Evolutionary conservation across 1,140 invertebrate genomes (phyloP).

Genomic region (Yoshiicerus persimilis): DNA sequence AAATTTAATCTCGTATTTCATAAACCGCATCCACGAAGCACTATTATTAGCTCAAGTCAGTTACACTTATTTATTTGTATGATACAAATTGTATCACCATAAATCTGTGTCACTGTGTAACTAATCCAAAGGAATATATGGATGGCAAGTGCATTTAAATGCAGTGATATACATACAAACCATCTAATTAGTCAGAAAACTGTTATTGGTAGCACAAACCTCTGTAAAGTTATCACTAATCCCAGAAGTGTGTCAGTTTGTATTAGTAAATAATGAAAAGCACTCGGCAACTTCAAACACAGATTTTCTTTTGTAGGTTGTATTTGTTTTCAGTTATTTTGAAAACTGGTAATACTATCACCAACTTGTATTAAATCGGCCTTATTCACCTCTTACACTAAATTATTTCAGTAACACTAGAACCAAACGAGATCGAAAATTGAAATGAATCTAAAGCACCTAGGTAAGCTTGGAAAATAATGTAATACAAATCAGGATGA

Average conservation of each 20-base stretch:
- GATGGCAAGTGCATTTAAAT: too few species aligned
- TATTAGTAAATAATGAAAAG: background rate
- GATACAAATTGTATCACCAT: too few species aligned
- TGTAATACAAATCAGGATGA: background rate
- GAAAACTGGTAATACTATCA: background rate
- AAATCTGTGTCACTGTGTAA: too few species aligned
- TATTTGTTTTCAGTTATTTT: background rate
- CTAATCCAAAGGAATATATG: too few species aligned
- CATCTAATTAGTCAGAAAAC: too few species aligned
- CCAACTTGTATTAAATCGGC: too few species aligned
- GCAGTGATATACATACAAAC: too few species aligned
- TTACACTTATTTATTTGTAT: too few species aligned
- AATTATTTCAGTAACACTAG: background rate
- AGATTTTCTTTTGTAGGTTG: background rate
- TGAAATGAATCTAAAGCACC: background rate
- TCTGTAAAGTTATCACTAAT: background rate
- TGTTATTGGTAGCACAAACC: too few species aligned
- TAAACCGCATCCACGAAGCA: too few species aligned
- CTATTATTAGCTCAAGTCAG: too few species aligned
- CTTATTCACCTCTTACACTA: background rate
- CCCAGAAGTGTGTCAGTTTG: background rate
- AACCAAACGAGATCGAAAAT: background rate
- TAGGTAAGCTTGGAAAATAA: background rate
- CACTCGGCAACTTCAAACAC: background rate
- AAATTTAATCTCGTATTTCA: too few species aligned